Base-by-base conservation (phyloP, 53 echinoderm and acorn worm genomes). In the Temnopleurus reevesii region DNA sequence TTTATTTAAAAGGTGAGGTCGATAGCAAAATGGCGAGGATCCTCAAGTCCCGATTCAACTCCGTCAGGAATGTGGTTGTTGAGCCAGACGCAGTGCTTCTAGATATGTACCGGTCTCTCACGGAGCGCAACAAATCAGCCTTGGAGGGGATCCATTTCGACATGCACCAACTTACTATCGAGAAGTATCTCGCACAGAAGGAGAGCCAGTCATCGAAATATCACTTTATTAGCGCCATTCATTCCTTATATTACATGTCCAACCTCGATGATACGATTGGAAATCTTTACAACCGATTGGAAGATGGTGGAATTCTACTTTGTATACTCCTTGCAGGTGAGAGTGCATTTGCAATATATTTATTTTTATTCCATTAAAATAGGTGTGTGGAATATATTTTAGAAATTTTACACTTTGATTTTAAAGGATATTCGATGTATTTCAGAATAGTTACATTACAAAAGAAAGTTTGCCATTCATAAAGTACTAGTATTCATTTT, bases 181-280 rank as follows among this genome's bases (percentile, higher is more conserved):
- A 81, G 21, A 47, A 64, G 27, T 90, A 90, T 63, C 90, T 65
- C 35, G 31, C 46, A 12, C 12, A 53, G 83, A 27, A 28, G 61
- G 27, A 19, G 13, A 51, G 33, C 18, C 1, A 33, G 35, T 34
- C 83, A 17, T 33, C 21, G 27, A 71, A 61, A 18, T 90, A 53
- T 76, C 90, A 90, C 55, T 90, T 90, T 47, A 55, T 90, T 43
- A 90, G 84, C 41, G 90, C 90, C 8, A 38, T 90, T 5, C 90
- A 90, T 44, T 36, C 64, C 53, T 8, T 82, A 0, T 90, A 90
- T 53, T 76, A 83, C 35, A 53, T 82, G 9, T 7, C 25, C 5
- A 66, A 82, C 25, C 43, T 43, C 53, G 45, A 81, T 4, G 90
- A 90, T 17, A 81, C 47, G 45, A 59, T 90, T 12, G 45, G 59